A percentile compares a stretch with the other conserved stretches of the same genome.
Conservation (phyloP, 2,113 vertebrate species). For the Anhinga rufa region DNA sequence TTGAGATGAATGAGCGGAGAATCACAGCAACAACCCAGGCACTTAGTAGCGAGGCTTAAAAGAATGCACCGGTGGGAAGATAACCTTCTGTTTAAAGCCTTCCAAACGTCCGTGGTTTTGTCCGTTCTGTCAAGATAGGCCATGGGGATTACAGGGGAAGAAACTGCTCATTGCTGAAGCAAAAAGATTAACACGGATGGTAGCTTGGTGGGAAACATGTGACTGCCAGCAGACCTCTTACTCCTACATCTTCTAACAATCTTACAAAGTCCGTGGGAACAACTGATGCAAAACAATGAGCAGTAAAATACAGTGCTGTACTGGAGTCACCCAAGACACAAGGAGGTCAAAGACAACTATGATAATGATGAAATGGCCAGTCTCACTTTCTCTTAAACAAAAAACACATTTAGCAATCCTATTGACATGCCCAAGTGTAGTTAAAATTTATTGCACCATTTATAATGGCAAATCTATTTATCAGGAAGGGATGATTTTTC, state of each 20-base stretch:
- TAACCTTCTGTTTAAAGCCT: background rate
- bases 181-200: background rate
- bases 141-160: background rate
- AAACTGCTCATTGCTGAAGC: background rate
- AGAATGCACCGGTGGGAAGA: background rate
- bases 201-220: background rate
- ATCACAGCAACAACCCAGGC: accelerated
- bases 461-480: background rate
- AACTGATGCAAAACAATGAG: background rate
- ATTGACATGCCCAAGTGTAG: background rate
- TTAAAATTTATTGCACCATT: background rate
- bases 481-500: background rate
- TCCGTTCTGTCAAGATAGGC: background rate
- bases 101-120: background rate
- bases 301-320: background rate
- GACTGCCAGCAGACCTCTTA: background rate
- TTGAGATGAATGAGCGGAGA: background rate
- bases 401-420: background rate
- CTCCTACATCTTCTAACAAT: background rate
- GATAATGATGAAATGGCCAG: background rate
- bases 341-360: background rate
- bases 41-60: background rate
- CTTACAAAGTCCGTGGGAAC: background rate
- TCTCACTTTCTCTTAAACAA: background rate
- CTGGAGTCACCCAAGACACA: background rate